Base-by-base conservation (phyloP, 2,113 vertebrate species). In the Carassius gibelio region DNA sequence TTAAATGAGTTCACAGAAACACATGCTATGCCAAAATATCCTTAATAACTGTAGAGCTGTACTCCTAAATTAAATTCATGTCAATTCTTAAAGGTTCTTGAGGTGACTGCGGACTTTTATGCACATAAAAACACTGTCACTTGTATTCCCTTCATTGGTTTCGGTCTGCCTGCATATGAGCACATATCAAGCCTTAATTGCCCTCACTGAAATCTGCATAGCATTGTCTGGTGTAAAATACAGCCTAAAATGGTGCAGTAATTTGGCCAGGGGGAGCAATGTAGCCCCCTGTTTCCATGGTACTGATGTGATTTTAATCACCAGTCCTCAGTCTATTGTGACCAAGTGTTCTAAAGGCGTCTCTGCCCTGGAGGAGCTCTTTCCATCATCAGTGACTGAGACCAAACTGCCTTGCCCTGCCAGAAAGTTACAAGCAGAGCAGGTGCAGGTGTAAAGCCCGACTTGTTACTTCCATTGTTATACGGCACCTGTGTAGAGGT, bases 291-390 rank as follows among this genome's bases (percentile, higher is more conserved):
- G 89, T 90, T 89, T 89, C 91, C 87, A 88, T 90, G 89, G 86
- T 59, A 84, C 89, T 91, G 89, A 92, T 93, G 91, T 89, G 86
- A 90, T 89, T 93, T 93, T 92, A 93, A 93, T 93, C 90, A 87
- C 90, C 79, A 82, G 71, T 36, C 81, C 68, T 83, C 81, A 72
- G 48, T 83, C 68, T 83, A 72, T 83, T 42, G 61, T 75, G 79
- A 61, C 71, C 72, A 75, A 86, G 79, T 86, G 79, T 82, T 86
- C 57, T 74, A 81, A 69, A 81, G 78, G 85, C 71, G 26, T 64
- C 57, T 76, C 59, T 75, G 71, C 62, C 81, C 79, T 66, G 69
- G 59, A 82, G 79, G 45, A 82, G 79, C 72, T 17, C 45, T 75
- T 75, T 82, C 79, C 79, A 86, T 86, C 72, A 86, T 64, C 71